Evolutionary conservation across 1,140 invertebrate species (phyloP), one percentile per base, ranked within the genome.

Genomic region (Hypsibius dujardini): DNA sequence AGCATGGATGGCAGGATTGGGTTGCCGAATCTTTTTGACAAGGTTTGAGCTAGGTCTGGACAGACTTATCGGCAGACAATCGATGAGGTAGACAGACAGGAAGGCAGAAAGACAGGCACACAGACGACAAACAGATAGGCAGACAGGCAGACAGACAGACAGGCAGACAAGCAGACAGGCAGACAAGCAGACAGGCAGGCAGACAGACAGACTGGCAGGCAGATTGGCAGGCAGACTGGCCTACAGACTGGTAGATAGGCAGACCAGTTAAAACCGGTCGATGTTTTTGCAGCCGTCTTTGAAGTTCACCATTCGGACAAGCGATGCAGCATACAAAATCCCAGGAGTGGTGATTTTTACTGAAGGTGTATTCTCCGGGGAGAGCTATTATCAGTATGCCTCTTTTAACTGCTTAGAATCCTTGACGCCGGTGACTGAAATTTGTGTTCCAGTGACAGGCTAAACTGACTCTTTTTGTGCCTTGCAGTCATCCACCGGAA

Each of bases 321-420:
- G 3, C 45, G 42, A 14, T 3, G 7, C 62, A 42, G 42, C 7
- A 3, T 67, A 67, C 42, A 67, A 67, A 42, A 88, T 92, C 1
- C 81, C 85, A 77, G 84, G 86, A 69, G 89, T 89, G 0, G 83
- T 93, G 47, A 86, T 95, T 2, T 90, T 95, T 81, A 90, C 91
- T 50, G 92, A 95, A 81, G 92, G 92, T 42, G 88, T 94, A 71
- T 96, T 96, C 79, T 87, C 90, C 74, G 87, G 87, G 14, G 87
- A 88, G 78, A 89, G 89, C 46, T 83, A 90, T 74, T 90, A 92
- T 1, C 82, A 88, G 73, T 90, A 90, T 84, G 80, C 81, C 42
- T 67, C 42, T 67, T 7, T 14, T 7, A 14, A 67, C 42, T 67
- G 7, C 62, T 67, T 3, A 3, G 62, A 42, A 67, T 67, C 45